Conservation (phyloP, 2,797 vertebrate genomes). For the Mus caroli region DNA sequence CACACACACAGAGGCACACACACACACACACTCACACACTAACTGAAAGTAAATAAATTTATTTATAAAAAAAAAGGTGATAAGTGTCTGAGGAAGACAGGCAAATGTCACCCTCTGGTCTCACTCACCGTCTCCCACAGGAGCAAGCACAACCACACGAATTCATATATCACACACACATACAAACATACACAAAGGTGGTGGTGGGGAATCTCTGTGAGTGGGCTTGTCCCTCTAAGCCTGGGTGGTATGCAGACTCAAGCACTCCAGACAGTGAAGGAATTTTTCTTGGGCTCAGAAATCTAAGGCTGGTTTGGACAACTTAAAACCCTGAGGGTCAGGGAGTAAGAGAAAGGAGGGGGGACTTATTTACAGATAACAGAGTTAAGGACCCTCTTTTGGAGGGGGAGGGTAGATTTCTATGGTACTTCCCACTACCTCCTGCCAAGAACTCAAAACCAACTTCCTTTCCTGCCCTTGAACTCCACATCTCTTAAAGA, state of each 20-base stretch:
- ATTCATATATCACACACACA: not conserved
- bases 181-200: not conserved
- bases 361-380: not conserved
- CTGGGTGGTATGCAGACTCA: not conserved
- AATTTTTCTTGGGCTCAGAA: not conserved
- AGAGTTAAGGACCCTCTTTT: not conserved
- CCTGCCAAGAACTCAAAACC: constrained; percentile 46
- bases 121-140: too few species aligned
- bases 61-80: not conserved
- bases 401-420: not conserved
- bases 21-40: not conserved
- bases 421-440: not conserved
- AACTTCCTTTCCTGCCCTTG: constrained; percentile 33
- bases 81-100: not conserved
- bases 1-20: too few species aligned
- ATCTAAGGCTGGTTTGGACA: not conserved
- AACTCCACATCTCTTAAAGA: not conserved
- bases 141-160: not conserved
- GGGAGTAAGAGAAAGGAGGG: not conserved
- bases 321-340: not conserved
- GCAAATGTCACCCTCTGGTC: not conserved
- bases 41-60: not conserved
- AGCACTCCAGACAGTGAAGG: not conserved
- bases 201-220: too few species aligned
- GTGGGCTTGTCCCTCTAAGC: not conserved